phyloP scores from a whole-genome alignment of 2,113 vertebrate species.

The Mandrillus leucophaeus region DNA sequence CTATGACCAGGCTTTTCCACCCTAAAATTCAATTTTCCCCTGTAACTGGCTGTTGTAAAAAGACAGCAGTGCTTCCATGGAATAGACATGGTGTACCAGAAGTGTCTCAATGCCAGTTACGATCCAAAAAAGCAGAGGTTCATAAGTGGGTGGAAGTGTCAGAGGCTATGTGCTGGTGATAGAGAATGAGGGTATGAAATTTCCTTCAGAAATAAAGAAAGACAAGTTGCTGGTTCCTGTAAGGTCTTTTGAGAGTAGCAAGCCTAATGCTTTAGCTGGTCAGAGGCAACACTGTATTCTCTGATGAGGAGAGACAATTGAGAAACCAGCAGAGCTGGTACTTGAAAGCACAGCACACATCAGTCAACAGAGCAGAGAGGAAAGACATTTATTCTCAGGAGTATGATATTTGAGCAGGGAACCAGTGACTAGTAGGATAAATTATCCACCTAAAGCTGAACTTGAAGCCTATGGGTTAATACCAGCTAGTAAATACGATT shows the following conservation, averaged over 20 bases:
- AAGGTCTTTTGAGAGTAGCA: background rate
- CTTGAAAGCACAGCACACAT: background rate
- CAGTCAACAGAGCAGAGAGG: background rate
- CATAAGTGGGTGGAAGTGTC: background rate
- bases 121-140: background rate
- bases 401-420: background rate
- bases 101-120: background rate
- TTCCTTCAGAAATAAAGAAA: background rate
- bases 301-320: background rate
- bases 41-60: background rate
- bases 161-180: too few species aligned
- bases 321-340: background rate
- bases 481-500: background rate
- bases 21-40: background rate
- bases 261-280: background rate
- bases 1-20: background rate
- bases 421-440: background rate
- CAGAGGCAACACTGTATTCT: background rate
- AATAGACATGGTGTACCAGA: too few species aligned
- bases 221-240: background rate
- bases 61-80: background rate
- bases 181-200: background rate
- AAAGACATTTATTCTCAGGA: background rate
- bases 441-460: background rate
- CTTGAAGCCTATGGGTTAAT: background rate